These are phyloP conservation scores for Cygnus olor DNA, from an alignment of 2,797 vertebrate species.

Conservation along the genomic window DNA sequence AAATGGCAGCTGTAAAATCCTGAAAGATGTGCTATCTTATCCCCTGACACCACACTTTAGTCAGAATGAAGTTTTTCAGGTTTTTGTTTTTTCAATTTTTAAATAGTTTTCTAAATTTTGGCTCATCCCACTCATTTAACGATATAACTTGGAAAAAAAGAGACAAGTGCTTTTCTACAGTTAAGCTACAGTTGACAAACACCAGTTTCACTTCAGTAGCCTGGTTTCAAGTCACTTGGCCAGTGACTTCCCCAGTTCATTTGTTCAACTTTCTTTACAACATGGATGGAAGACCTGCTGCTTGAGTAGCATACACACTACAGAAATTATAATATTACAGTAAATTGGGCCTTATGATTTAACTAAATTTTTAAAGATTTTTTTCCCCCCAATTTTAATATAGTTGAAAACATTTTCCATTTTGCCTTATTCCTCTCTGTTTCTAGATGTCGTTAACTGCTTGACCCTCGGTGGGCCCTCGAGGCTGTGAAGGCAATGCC, in stretches of 20 bases:
- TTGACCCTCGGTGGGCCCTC: background rate
- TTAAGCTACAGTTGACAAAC: background rate
- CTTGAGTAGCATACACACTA: accelerated
- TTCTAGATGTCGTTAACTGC: background rate
- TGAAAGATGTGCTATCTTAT: background rate
- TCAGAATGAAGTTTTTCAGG: background rate
- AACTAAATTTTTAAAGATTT: background rate
- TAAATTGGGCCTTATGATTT: background rate
- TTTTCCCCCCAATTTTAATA: background rate
- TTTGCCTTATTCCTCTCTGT: background rate
- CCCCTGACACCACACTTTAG: background rate
- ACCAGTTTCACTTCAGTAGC: background rate
- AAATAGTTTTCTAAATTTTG: background rate
- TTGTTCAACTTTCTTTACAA: background rate
- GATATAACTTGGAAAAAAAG: background rate
- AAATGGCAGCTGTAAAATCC: background rate
- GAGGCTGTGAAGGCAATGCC: background rate
- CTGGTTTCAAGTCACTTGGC: background rate
- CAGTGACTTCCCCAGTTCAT: background rate
- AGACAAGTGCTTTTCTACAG: background rate
- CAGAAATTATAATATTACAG: background rate
- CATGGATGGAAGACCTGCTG: background rate
- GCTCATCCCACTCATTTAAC: background rate
- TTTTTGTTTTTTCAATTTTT: background rate
- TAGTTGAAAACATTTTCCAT: background rate